Percentiles rank a stretch among this genome's conserved stretches.
phyloP scores from a whole-genome alignment of 2,888 invertebrate species.

The Eugnorisma glareosa region DNA sequence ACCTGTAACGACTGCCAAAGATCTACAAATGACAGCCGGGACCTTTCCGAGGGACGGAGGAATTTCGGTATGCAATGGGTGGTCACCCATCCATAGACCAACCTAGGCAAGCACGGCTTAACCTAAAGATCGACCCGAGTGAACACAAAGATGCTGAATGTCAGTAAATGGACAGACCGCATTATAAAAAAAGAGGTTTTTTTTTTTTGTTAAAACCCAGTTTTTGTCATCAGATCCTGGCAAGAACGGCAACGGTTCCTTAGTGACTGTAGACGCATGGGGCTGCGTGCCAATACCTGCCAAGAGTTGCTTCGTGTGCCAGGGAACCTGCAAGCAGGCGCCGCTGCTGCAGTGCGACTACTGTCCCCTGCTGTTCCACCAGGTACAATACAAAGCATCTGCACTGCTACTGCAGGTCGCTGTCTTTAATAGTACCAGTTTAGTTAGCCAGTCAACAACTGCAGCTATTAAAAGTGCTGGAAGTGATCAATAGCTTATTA shows the following conservation, averaged over 20 bases:
- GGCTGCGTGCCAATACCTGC: constrained; percentile 95
- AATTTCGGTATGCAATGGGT: too few relatives aligned
- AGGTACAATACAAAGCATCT: constrained; percentile 75
- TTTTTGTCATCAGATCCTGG: constrained; percentile 71
- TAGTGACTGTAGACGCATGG: constrained; percentile 82
- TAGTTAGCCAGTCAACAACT: background rate
- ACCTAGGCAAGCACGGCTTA: too few relatives aligned
- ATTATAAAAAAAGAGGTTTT: too few relatives aligned
- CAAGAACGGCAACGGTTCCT: constrained; percentile 77
- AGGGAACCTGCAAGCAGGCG: constrained; percentile 95
- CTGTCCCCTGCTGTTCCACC: constrained; percentile 97
- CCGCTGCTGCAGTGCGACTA: constrained; percentile 98
- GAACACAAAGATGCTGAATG: too few relatives aligned
- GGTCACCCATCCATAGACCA: too few relatives aligned
- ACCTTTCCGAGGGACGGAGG: too few relatives aligned
- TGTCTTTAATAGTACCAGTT: background rate
- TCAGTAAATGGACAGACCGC: too few relatives aligned
- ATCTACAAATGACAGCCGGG: too few relatives aligned
- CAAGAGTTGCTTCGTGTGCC: constrained; percentile 95
- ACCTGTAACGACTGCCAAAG: too few relatives aligned
- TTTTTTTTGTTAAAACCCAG: too few relatives aligned
- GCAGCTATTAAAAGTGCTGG: background rate
- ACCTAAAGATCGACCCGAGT: too few relatives aligned
- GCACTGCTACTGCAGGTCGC: background rate
- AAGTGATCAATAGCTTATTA: background rate